phyloP scores from a whole-genome alignment of 2,113 vertebrate genomes.

The Istiophorus platypterus region DNA sequence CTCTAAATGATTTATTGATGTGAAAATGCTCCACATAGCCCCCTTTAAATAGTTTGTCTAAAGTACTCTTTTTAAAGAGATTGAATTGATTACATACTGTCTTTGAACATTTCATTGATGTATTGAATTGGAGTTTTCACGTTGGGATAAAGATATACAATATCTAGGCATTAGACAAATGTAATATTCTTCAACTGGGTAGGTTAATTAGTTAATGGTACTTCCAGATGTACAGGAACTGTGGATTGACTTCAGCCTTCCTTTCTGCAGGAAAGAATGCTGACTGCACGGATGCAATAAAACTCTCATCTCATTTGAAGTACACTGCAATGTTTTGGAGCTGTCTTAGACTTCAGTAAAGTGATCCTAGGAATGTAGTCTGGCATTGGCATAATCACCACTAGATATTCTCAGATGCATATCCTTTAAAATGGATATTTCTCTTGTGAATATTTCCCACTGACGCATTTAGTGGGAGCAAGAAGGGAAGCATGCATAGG shows the following conservation, averaged over 20 bases:
- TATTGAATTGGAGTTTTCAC: constrained; percentile 20
- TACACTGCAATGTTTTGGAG: neutral
- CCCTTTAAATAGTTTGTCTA: constrained; percentile 34
- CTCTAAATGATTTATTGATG: constrained; percentile 61
- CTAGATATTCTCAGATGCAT: constrained; percentile 27
- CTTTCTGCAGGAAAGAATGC: constrained; percentile 17
- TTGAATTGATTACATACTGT: constrained; percentile 15
- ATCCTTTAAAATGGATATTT: constrained; percentile 26
- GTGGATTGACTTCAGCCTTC: constrained; percentile 11
- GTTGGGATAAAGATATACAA: constrained; percentile 2
- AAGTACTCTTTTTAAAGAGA: constrained; percentile 22
- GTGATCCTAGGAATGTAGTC: constrained; percentile 8
- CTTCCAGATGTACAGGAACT: constrained; percentile 12
- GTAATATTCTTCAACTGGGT: neutral
- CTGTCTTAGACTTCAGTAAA: neutral
- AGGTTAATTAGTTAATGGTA: constrained; percentile 45
- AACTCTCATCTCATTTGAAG: constrained; percentile 3
- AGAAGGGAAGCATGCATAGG: neutral
- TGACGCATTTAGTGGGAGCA: constrained; percentile 14
- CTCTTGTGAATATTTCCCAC: constrained; percentile 34
- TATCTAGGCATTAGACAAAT: constrained; percentile 18
- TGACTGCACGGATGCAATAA: constrained; percentile 22
- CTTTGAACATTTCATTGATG: constrained; percentile 25
- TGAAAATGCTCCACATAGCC: neutral
- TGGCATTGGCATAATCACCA: constrained; percentile 18